A percentile compares a stretch with the other conserved stretches of the same genome.
Evolutionary conservation across 2,888 invertebrate species (phyloP).

Genomic region (Schizotus pectinicornis): DNA sequence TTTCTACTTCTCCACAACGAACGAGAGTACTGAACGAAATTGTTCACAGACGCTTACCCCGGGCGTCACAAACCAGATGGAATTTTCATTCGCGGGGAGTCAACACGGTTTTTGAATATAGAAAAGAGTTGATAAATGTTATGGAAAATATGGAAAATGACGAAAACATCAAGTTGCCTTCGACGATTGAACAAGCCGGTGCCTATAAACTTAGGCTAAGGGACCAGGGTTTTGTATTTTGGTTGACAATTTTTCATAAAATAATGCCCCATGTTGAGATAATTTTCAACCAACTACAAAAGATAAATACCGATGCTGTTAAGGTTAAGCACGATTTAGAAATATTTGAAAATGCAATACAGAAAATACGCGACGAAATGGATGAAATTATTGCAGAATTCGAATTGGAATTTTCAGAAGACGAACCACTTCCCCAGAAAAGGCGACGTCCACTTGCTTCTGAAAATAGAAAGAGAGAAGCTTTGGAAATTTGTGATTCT

Average conservation of each 20-base stretch:
- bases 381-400: slow-evolving; percentile 23
- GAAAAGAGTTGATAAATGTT: slow-evolving; percentile 36
- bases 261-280: slow-evolving; percentile 41
- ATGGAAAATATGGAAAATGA: slow-evolving; percentile 35
- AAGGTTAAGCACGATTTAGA: background rate
- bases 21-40: slow-evolving; percentile 27
- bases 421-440: background rate
- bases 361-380: slow-evolving; percentile 15
- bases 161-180: slow-evolving; percentile 20
- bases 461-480: slow-evolving; percentile 29
- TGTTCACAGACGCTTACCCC: slow-evolving; percentile 21
- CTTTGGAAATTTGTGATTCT: slow-evolving; percentile 42
- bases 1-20: slow-evolving; percentile 30
- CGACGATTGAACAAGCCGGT: slow-evolving; percentile 29
- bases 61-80: slow-evolving; percentile 28
- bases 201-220: slow-evolving; percentile 19
- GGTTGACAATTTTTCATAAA: slow-evolving; percentile 40
- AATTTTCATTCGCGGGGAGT: slow-evolving; percentile 31
- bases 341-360: slow-evolving; percentile 7
- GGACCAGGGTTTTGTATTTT: slow-evolving; percentile 38
- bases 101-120: slow-evolving; percentile 32
- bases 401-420: background rate
- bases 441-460: background rate
- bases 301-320: slow-evolving; percentile 18
- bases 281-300: slow-evolving; percentile 36